A percentile compares a stretch with the other conserved stretches of the same genome.
Evolutionary conservation across 2,113 vertebrate species (phyloP).

Genomic region (Dasypus novemcinctus): DNA sequence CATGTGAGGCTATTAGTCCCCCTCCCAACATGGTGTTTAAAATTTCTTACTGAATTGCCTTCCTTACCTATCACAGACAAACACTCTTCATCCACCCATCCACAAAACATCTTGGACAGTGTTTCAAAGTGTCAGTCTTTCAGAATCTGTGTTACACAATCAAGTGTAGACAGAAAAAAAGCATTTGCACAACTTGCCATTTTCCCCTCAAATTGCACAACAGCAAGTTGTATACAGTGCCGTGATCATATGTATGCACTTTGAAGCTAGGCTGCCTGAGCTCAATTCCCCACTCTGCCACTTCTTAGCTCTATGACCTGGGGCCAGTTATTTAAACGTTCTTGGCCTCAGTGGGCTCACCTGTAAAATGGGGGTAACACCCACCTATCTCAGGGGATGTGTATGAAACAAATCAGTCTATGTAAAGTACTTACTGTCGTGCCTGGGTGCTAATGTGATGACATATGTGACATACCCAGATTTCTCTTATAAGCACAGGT

Average conservation of each 20-base stretch:
- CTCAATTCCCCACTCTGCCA: background rate
- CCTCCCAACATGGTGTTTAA: background rate
- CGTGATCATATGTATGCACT: background rate
- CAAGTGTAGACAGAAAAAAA: background rate
- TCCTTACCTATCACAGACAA: background rate
- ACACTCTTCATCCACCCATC: background rate
- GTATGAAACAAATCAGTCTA: slow-evolving; percentile 30
- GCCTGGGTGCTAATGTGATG: background rate
- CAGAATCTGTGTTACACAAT: background rate
- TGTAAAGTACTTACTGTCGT: background rate
- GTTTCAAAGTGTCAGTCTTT: background rate
- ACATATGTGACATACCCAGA: background rate
- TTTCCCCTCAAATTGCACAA: background rate
- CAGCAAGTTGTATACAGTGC: background rate
- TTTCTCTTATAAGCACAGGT: background rate
- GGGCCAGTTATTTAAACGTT: slow-evolving; percentile 44
- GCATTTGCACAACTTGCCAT: background rate
- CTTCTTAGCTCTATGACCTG: background rate
- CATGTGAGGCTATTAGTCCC: background rate
- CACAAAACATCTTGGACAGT: background rate
- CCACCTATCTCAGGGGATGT: background rate
- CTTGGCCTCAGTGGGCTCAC: slow-evolving; percentile 27
- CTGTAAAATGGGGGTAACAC: slow-evolving; percentile 53
- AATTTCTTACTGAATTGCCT: background rate
- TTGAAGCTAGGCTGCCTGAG: background rate